phyloP scores from a whole-genome alignment of 2,888 invertebrate genomes.

The Drosophila planitibia region DNA sequence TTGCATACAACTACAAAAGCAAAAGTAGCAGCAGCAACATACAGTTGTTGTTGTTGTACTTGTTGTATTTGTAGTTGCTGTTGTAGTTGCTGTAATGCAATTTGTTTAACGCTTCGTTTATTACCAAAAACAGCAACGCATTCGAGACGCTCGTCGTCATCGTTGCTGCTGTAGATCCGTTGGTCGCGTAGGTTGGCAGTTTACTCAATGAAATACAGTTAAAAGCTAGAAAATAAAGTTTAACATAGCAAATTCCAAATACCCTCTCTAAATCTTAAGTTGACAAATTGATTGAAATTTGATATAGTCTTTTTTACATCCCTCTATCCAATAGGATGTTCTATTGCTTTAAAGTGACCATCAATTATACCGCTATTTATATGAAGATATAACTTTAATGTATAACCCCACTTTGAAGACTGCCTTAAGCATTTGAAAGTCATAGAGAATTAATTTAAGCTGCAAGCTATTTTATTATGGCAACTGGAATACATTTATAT shows the following conservation, averaged over 20 bases:
- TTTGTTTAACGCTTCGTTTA: constrained; percentile 82
- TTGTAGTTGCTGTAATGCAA: constrained; percentile 76
- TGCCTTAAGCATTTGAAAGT: neutral
- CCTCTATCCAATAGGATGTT: neutral
- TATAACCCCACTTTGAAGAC: neutral
- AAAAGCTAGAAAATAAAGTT: neutral
- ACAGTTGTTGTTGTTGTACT: constrained; percentile 40
- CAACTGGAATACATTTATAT: neutral
- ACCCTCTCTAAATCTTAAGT: constrained; percentile 7
- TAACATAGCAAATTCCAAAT: neutral
- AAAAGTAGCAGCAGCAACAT: constrained; percentile 26
- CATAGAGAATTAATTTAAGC: neutral
- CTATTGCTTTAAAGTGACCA: neutral
- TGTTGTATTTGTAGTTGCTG: constrained; percentile 34
- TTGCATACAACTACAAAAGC: constrained; percentile 64
- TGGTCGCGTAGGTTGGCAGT: constrained; percentile 41
- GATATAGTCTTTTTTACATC: neutral
- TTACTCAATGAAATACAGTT: constrained; percentile 37
- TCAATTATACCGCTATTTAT: neutral
- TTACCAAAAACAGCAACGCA: constrained; percentile 76
- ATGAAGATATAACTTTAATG: neutral
- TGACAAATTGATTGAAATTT: neutral
- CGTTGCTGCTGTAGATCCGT: constrained; percentile 19
- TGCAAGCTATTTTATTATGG: neutral
- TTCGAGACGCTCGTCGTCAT: constrained; percentile 40